Base-by-base conservation (phyloP, 2,888 invertebrate genomes). In the Tetramorium bicarinatum region DNA sequence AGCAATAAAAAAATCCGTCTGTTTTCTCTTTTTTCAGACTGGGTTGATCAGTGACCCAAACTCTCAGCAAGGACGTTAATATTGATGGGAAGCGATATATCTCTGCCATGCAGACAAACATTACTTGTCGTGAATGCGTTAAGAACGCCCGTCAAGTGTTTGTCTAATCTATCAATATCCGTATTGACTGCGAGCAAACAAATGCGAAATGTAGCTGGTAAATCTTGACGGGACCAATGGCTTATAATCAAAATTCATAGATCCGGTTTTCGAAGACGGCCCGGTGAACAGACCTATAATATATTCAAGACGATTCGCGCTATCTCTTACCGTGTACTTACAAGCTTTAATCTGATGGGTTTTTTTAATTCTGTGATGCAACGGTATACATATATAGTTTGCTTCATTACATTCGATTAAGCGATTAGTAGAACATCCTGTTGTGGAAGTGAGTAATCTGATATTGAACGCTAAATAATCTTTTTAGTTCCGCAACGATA, bases 211-310 rank as follows among this genome's bases (percentile, higher is more conserved):
- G 2, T 34, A 41, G n/a, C n/a, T 3, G 15, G 15, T 49, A 34
- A 41, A 61, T 76, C 52, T 61, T 18, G 61, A 25, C 18, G 0
- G 34, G 3, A 13, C 3, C 38, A 11, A 4, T 59, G 38, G n/a
- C 38, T 61, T 59, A 47, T 15, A 3, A 61, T 54, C 44, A 64
- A 62, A 81, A 81, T 62, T 81, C 80, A 81, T 34, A 11, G 15
- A 81, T 64, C 38, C 44, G 74, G 21, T 41, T 75, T 21, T 25
- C 9, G 4, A 34, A 74, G 11, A 41, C 3, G 38, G 4, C n/a
- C 25, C 25, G 6, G 11, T 38, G 4, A 18, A 52, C 13, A 29
- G 2, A 52, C 6, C 2, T 25, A 52, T 13, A 38, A 52, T 13
- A 38, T 0, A 8, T 52, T 3, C 3, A 47, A 47, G 18, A 44